Base-by-base conservation (phyloP, 1,140 invertebrate genomes). In the Mya arenaria region DNA sequence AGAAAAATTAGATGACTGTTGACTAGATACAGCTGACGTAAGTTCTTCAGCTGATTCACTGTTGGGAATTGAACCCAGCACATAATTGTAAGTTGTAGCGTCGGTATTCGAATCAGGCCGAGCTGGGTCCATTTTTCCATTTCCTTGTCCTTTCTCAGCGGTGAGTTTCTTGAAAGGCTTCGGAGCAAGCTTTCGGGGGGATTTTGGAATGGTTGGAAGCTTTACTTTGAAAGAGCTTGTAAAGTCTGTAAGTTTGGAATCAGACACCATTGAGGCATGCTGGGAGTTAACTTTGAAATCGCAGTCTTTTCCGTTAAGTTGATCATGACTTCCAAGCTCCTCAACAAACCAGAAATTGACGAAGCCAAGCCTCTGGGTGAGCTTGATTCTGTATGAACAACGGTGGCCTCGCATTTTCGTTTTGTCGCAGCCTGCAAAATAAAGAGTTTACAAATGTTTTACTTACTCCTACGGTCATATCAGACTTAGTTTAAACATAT, bases 321-420 rank as follows among this genome's bases (percentile, higher is more conserved):
- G 86, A 37, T 87, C 85, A 79, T 91, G 90, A 60, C 88, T 86
- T 25, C 90, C 90, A 23, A 90, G 83, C 28, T 90, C 87, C 82
- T 91, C 90, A 17, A 91, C 90, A 80, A 90, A 91, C 90, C 90
- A 91, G 81, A 82, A 85, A 56, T 91, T 90, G 10, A 90, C 89
- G 60, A 87, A 90, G n/a, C 90, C 90, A 10, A 91, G 85, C 32
- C 90, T 84, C 88, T 90, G 90, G 4, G 90, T 91, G 28, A 91
- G 86, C 68, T 91, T 91, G 41, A 91, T 89, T 23, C 90, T 65
- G 75, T 90, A 91, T 28, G 88, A 90, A 52, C 90, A 91, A 48
- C 90, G 88, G 71, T 91, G 90, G 28, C 90, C 90, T 15, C 90
- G 71, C 71, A 89, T 88, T 79, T 91, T 91, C 17, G 86, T 86